Percentiles rank a stretch among this genome's conserved stretches.
Evolutionary conservation across 2,797 vertebrate genomes (phyloP).

Genomic region (Salarias fasciatus): DNA sequence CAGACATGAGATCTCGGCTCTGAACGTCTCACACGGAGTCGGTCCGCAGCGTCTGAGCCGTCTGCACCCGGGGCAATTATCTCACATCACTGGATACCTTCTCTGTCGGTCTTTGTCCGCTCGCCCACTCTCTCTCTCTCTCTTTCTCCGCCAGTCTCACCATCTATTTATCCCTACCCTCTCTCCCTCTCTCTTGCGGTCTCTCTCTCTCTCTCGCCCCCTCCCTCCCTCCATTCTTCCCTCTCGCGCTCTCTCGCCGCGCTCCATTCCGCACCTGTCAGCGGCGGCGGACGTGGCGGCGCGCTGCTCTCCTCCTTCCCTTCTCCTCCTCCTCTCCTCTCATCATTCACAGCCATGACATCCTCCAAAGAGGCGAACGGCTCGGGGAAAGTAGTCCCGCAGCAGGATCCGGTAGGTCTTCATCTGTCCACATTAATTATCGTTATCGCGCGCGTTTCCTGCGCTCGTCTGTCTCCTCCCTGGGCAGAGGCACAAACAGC

Average conservation of each 20-base stretch:
- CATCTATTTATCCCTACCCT: no score
- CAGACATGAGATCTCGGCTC: no score
- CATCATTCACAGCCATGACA: constrained; percentile 85
- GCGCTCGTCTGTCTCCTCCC: neutral
- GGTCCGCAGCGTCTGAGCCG: no score
- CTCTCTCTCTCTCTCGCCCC: constrained; percentile 20
- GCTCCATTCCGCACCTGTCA: constrained; percentile 60
- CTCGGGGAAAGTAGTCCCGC: constrained; percentile 85
- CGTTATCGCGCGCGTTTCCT: neutral
- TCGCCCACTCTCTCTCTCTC: no score
- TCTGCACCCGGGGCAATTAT: no score
- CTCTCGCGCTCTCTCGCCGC: no score
- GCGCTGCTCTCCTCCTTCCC: neutral
- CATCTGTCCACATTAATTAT: neutral
- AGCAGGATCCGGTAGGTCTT: constrained; percentile 89
- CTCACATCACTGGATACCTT: no score
- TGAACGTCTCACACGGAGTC: no score
- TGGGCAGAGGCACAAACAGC: constrained; percentile 5
- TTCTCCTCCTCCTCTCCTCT: constrained; percentile 24
- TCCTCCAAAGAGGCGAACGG: constrained; percentile 89
- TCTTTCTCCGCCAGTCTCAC: no score
- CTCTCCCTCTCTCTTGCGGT: no score
- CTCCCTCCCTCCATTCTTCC: constrained; percentile 43
- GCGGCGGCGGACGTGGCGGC: constrained; percentile 44
- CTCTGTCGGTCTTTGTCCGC: no score